A percentile compares a stretch with the other conserved stretches of the same genome.
phyloP scores from a whole-genome alignment of 1,140 invertebrate genomes.

The Platyscapa corneri region DNA sequence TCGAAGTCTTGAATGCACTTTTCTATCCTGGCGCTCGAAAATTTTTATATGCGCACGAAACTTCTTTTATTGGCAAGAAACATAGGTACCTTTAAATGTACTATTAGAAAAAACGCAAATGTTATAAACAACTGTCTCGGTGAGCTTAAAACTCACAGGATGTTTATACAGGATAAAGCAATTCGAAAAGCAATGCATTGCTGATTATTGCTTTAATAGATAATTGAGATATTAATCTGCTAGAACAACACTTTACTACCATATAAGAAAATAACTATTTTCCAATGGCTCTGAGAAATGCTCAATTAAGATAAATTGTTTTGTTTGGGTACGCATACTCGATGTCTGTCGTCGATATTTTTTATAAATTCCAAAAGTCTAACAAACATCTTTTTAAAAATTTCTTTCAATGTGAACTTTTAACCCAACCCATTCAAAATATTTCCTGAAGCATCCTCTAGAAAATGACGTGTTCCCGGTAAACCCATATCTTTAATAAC shows the following conservation, averaged over 20 bases:
- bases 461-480: background rate
- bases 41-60: background rate
- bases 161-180: background rate
- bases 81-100: background rate
- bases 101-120: no score
- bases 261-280: background rate
- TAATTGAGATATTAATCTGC: background rate
- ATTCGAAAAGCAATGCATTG: background rate
- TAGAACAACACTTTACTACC: background rate
- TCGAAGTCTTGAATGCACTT: background rate
- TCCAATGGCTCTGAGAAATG: background rate
- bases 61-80: background rate
- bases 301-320: constrained; percentile 6
- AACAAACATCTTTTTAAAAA: background rate
- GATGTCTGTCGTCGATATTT: background rate
- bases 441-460: background rate
- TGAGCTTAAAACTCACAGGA: background rate
- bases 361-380: background rate
- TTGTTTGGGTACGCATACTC: background rate
- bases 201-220: background rate
- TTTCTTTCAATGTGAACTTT: background rate
- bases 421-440: background rate
- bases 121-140: no score
- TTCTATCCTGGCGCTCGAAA: background rate
- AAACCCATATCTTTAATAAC: background rate